These are phyloP conservation scores for Noctua fimbriata DNA, from an alignment of 2,888 invertebrate genomes.

Conservation along the genomic window DNA sequence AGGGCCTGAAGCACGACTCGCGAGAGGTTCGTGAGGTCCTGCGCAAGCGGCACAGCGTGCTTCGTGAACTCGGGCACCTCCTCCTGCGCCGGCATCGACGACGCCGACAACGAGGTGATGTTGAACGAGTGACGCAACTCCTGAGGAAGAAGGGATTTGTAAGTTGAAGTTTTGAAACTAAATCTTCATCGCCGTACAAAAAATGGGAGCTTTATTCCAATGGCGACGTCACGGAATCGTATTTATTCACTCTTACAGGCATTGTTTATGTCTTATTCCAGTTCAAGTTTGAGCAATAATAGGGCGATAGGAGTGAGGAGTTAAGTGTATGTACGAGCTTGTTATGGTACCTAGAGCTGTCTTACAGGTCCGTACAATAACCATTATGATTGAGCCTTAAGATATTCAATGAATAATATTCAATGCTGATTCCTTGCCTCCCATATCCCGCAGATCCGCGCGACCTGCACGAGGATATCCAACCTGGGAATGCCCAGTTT, in stretches of 20 bases:
- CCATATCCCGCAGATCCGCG: neutral
- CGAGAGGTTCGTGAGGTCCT: constrained; percentile 92
- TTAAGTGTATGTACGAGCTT: neutral
- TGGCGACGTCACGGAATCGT: neutral
- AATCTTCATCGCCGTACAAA: neutral
- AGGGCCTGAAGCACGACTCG: constrained; percentile 92
- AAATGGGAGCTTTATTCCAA: neutral
- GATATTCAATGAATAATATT: neutral
- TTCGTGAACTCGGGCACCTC: constrained; percentile 92
- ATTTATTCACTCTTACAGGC: no score
- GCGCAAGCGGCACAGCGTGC: constrained; percentile 92
- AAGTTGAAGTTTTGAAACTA: neutral
- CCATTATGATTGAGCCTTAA: neutral
- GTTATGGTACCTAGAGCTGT: neutral
- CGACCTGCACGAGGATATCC: neutral
- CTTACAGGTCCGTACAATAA: neutral
- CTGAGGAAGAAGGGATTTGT: constrained; percentile 74
- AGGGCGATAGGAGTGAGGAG: neutral
- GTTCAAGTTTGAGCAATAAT: neutral
- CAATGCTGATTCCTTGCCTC: neutral
- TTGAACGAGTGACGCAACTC: constrained; percentile 93
- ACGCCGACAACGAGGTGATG: constrained; percentile 91
- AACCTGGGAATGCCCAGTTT: neutral
- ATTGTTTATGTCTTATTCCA: neutral
- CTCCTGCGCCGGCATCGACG: constrained; percentile 92